These are phyloP conservation scores for Chaitophorus viminalis DNA, from an alignment of 2,888 invertebrate species.

Conservation along the genomic window DNA sequence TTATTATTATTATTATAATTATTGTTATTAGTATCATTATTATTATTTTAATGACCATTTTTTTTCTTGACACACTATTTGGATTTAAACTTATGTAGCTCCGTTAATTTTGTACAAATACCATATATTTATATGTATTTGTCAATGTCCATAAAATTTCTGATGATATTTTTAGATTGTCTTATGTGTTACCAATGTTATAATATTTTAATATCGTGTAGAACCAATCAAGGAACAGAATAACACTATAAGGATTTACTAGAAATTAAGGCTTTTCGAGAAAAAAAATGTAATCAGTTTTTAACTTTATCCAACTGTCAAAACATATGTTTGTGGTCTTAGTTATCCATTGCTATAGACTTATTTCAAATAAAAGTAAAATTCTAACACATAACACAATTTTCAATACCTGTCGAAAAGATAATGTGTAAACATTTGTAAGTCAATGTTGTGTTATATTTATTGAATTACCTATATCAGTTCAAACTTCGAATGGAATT, in stretches of 20 bases:
- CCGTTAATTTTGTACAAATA: constrained; percentile 5
- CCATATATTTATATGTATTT: background rate
- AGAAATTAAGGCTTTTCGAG: too few species aligned
- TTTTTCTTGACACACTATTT: background rate
- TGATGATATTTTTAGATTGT: background rate
- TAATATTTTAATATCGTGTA: constrained; percentile 59
- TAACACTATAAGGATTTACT: too few species aligned
- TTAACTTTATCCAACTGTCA: background rate
- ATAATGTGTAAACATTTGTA: too few species aligned
- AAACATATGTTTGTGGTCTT: background rate
- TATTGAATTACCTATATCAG: background rate
- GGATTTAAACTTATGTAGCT: background rate
- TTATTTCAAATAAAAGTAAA: background rate
- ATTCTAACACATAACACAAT: background rate
- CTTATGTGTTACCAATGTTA: background rate
- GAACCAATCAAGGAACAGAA: constrained; percentile 25
- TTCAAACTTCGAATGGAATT: background rate
- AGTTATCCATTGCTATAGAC: background rate
- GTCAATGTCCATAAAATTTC: background rate
- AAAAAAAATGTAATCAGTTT: background rate
- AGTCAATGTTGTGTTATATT: background rate
- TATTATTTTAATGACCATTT: background rate
- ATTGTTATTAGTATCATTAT: background rate
- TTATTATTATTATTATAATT: too few species aligned
- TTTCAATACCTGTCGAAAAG: background rate